Conservation (phyloP, 2,797 vertebrate genomes). For the Semaprochilodus insignis region DNA sequence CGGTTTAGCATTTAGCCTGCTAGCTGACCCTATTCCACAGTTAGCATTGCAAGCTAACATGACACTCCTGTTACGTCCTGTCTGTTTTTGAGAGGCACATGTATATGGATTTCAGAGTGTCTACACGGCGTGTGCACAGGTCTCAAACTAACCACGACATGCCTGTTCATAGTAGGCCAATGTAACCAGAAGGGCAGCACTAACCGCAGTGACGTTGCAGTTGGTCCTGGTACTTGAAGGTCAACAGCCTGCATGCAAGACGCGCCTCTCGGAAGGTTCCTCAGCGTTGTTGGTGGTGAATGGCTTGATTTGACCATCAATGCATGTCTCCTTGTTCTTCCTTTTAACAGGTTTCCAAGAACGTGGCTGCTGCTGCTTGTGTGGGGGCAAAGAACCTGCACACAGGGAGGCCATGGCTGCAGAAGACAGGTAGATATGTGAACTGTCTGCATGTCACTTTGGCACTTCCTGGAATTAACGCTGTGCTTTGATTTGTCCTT, state of each 20-base stretch:
- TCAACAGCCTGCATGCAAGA: conserved; percentile 22
- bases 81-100: no score
- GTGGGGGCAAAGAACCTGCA: conserved; percentile 92
- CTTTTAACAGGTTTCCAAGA: conserved; percentile 84
- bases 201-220: neutral
- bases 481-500: neutral
- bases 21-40: neutral
- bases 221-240: conserved; percentile 44
- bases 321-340: neutral
- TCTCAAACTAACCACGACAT: no score
- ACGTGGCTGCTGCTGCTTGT: conserved; percentile 87
- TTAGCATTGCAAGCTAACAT: conserved; percentile 8
- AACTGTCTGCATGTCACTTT: conserved; percentile 4
- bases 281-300: neutral
- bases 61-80: neutral
- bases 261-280: neutral
- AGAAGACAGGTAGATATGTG: conserved; percentile 86
- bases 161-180: neutral
- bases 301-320: neutral
- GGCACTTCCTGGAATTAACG: no score
- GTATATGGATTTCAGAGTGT: no score
- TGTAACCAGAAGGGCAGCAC: neutral
- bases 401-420: conserved; percentile 83
- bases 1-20: neutral
- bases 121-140: no score